A percentile compares a stretch with the other conserved stretches of the same genome.
These are phyloP conservation scores for Gymnogyps californianus DNA, from an alignment of 2,113 vertebrate genomes.

Conservation along the genomic window DNA sequence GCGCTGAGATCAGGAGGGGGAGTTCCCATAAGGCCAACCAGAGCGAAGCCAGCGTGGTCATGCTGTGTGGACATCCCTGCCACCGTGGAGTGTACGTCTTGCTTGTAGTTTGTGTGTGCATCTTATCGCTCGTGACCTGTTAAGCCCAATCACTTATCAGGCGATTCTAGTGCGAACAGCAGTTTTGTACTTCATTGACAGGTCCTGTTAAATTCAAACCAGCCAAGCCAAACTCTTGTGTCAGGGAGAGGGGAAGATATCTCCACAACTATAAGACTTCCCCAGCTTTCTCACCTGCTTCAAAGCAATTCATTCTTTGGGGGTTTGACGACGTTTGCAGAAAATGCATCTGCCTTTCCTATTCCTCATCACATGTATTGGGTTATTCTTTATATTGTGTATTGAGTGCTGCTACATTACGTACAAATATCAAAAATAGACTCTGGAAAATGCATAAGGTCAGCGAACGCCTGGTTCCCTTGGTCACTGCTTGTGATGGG, in stretches of 20 bases:
- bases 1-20: neutral
- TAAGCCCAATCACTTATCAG: neutral
- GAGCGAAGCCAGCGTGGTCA: fast-evolving
- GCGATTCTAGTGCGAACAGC: neutral
- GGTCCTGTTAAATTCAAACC: neutral
- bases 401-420: neutral
- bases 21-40: neutral
- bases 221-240: neutral
- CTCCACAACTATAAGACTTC: neutral
- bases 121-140: fast-evolving
- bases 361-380: neutral
- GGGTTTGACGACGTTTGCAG: neutral
- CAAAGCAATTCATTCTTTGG: neutral
- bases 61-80: neutral
- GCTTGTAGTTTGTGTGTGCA: fast-evolving
- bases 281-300: neutral
- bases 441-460: neutral
- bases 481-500: neutral
- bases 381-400: neutral
- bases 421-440: neutral
- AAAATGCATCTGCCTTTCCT: neutral
- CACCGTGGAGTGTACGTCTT: fast-evolving
- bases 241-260: neutral
- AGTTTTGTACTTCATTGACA: neutral
- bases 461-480: neutral